These are phyloP conservation scores for Illadopsis cleaveri DNA, from an alignment of 2,113 vertebrate genomes.

Conservation along the genomic window DNA sequence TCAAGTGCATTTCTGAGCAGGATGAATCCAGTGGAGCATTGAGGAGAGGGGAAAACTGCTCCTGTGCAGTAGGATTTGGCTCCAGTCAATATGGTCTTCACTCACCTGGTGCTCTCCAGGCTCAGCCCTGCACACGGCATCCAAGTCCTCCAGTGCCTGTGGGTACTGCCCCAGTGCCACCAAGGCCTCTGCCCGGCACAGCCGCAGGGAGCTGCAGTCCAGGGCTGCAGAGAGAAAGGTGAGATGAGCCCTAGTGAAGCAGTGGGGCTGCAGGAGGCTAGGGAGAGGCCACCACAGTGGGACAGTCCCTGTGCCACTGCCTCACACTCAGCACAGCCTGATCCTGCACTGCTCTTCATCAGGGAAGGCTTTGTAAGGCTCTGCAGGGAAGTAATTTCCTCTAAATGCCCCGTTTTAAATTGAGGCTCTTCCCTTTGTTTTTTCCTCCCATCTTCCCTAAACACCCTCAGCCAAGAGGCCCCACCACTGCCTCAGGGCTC, in stretches of 20 bases:
- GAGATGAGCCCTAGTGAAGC: not conserved
- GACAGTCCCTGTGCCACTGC: fast-evolving
- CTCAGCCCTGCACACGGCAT: slow-evolving; percentile 77
- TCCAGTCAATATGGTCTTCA: fast-evolving
- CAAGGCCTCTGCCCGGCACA: slow-evolving; percentile 77
- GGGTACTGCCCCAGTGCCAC: slow-evolving; percentile 64
- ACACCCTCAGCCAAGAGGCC: not conserved
- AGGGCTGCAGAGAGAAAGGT: slow-evolving; percentile 61
- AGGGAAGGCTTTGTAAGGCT: not conserved
- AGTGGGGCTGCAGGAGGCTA: not conserved
- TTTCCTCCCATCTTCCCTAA: not conserved
- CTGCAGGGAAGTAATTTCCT: not conserved
- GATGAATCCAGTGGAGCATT: not conserved
- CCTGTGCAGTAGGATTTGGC: not conserved
- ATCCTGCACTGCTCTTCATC: not conserved
- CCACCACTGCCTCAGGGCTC: not conserved
- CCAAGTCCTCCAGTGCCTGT: slow-evolving; percentile 80
- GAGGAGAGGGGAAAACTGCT: not conserved
- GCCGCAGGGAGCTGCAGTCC: slow-evolving; percentile 71
- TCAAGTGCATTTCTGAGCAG: not conserved
- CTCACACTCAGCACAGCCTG: not conserved
- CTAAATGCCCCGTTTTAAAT: not conserved
- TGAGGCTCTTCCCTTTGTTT: not conserved
- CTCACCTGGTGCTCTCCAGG: slow-evolving; percentile 81
- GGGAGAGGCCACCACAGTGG: fast-evolving